phyloP scores from a whole-genome alignment of 2,113 vertebrate genomes.

The Phalacrocorax brasilianus region DNA sequence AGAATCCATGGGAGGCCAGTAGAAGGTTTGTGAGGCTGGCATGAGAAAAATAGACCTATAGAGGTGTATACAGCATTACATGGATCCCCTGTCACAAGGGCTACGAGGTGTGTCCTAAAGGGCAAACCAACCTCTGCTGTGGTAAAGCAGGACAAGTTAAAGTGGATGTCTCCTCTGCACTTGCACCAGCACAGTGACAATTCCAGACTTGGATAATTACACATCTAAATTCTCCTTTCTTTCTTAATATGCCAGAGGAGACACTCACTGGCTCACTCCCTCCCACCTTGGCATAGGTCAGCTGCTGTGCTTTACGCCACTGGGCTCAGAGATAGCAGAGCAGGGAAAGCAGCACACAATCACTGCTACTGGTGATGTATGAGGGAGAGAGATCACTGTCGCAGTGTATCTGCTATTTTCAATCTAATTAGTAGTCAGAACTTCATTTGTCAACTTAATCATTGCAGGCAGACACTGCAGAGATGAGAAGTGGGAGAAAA shows the following conservation, averaged over 20 bases:
- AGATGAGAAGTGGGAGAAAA: not conserved
- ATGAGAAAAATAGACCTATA: not conserved
- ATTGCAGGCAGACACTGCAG: constrained; percentile 29
- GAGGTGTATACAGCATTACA: accelerated
- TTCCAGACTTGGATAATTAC: not conserved
- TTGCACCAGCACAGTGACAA: not conserved
- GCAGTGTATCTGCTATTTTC: constrained; percentile 48
- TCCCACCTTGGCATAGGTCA: not conserved
- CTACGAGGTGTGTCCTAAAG: not conserved
- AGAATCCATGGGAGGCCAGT: not conserved
- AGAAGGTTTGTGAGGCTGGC: not conserved
- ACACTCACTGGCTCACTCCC: not conserved
- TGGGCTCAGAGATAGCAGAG: not conserved
- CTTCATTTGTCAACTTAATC: constrained; percentile 68
- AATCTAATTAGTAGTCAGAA: constrained; percentile 63
- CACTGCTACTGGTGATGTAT: not conserved
- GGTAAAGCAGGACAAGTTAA: not conserved
- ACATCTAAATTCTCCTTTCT: not conserved
- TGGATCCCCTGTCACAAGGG: accelerated
- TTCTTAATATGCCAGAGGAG: not conserved
- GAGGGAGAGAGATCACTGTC: constrained; percentile 40
- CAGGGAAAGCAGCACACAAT: not conserved
- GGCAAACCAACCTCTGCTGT: not conserved
- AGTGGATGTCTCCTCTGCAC: not conserved
- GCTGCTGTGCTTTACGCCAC: not conserved